Base-by-base conservation (phyloP, 2,797 vertebrate genomes). In the Aplochiton taeniatus region DNA sequence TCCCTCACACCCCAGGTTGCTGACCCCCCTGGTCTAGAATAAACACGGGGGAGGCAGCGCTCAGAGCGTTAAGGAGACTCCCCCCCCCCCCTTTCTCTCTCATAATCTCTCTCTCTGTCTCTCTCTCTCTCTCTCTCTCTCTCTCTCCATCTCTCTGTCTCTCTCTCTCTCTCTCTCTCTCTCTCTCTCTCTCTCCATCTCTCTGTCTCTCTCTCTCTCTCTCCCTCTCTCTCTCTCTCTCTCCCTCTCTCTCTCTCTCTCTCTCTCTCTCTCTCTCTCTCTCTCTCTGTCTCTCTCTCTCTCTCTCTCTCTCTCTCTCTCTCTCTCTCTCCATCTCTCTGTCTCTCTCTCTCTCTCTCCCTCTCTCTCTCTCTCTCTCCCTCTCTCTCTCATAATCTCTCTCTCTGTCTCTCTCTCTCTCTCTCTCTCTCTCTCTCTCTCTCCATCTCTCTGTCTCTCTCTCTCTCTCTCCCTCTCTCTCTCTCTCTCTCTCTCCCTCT, bases 1-100 rank as follows among this genome's bases (percentile, higher is more conserved):
- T 88, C 87, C 73, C 83, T 54, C 54, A 82, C 82, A 84, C 87
- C 70, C 82, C 83, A 85, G 88, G 87, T 89, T 85, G 82, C 85
- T 80, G 86, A 87, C 84, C 86, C 80, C 86, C 81, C 31, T 43
- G 66, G 70, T 70, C 72, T 31, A 84, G 73, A 68, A 81, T 82
- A 85, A 90, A 88, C 78, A 87, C 76, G 72, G 75, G 58, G 31
- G 31, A 6, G 31, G 31, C 31, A 31, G 31, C 31, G 6, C 31
- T 31, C 31, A 31, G 6, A 2, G 31, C 3, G 31, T 31, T 31
- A n/a, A n/a, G n/a, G n/a, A n/a, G n/a, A n/a, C 31, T 31, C 31
- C 6, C 31, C 6, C 31, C 1, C 9, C 52, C 17, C 11, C 9
- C 70, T 74, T 65, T 65, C 66, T 72, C 59, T 14, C 66, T 46